These are phyloP conservation scores for Drosophila kikkawai DNA, from an alignment of 1,140 invertebrate species.

Conservation along the genomic window DNA sequence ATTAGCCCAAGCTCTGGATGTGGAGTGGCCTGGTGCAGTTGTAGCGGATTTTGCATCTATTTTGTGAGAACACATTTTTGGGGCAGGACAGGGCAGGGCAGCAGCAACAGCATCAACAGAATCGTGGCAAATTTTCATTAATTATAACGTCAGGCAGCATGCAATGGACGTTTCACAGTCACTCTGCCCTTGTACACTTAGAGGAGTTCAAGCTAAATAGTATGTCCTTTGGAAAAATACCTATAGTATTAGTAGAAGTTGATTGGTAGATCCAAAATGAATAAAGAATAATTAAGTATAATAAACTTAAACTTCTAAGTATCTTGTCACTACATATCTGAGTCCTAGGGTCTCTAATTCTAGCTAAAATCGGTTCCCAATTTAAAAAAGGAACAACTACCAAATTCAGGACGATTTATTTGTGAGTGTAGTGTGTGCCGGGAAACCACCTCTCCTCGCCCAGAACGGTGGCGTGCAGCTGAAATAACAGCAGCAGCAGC, in stretches of 20 bases:
- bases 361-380: background rate
- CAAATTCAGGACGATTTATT: background rate
- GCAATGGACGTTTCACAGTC: slow-evolving; percentile 28
- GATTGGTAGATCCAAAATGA: too few relatives aligned
- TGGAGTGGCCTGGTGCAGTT: slow-evolving; percentile 5
- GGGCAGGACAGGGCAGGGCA: slow-evolving; percentile 4
- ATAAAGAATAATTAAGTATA: too few relatives aligned
- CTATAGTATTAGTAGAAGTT: background rate
- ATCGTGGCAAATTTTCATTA: slow-evolving; percentile 78
- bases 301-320: too few relatives aligned
- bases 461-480: slow-evolving; percentile 59
- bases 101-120: slow-evolving; percentile 42
- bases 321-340: background rate
- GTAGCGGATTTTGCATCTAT: slow-evolving; percentile 18
- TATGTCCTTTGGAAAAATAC: background rate
- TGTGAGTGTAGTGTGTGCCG: slow-evolving; percentile 19
- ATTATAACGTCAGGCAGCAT: slow-evolving; percentile 74
- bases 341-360: background rate
- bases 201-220: background rate
- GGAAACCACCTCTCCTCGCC: background rate
- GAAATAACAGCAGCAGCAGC: slow-evolving; percentile 62
- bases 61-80: slow-evolving; percentile 35
- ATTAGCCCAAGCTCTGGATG: slow-evolving; percentile 54
- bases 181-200: background rate
- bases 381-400: background rate